These are phyloP conservation scores for Cryptocephalus moraei DNA, from an alignment of 2,888 invertebrate species.

Conservation along the genomic window DNA sequence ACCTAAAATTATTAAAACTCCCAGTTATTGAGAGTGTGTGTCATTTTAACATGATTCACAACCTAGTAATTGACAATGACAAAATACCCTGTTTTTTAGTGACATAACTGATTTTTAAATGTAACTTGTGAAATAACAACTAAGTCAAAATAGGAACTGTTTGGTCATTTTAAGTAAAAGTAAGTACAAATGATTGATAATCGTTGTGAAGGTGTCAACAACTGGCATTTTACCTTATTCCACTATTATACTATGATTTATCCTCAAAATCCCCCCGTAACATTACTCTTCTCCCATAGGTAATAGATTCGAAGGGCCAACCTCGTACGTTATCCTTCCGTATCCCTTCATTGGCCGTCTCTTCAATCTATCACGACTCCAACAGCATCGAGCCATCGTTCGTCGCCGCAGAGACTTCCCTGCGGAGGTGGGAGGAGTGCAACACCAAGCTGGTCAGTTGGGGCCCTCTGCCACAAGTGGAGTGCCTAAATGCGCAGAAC, in stretches of 20 bases:
- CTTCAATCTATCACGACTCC: slow-evolving; percentile 89
- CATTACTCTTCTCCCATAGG: slow-evolving; percentile 18
- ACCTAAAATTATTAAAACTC: too few relatives aligned
- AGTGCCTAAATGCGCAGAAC: slow-evolving; percentile 84
- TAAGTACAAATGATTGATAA: too few relatives aligned
- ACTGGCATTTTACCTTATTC: too few relatives aligned
- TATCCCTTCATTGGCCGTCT: slow-evolving; percentile 80
- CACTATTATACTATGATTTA: background rate
- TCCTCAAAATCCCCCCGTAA: background rate
- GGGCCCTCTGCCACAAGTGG: slow-evolving; percentile 85
- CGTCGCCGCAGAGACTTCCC: slow-evolving; percentile 73
- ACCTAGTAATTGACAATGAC: too few relatives aligned
- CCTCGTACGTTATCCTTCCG: slow-evolving; percentile 78
- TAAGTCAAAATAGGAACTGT: too few relatives aligned
- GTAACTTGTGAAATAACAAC: too few relatives aligned
- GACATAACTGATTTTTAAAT: too few relatives aligned
- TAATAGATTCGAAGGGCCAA: slow-evolving; percentile 74
- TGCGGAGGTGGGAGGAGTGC: slow-evolving; percentile 80
- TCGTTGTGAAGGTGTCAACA: too few relatives aligned
- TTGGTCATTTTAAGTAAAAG: too few relatives aligned
- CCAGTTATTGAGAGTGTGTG: too few relatives aligned
- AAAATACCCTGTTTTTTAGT: too few relatives aligned
- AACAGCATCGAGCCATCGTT: slow-evolving; percentile 66
- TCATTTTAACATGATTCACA: too few relatives aligned
- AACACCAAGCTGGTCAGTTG: slow-evolving; percentile 80